Percentiles rank a stretch among this genome's conserved stretches.
These are phyloP conservation scores for Stenchaetothrips biformis DNA, from an alignment of 2,888 invertebrate genomes.

Conservation along the genomic window DNA sequence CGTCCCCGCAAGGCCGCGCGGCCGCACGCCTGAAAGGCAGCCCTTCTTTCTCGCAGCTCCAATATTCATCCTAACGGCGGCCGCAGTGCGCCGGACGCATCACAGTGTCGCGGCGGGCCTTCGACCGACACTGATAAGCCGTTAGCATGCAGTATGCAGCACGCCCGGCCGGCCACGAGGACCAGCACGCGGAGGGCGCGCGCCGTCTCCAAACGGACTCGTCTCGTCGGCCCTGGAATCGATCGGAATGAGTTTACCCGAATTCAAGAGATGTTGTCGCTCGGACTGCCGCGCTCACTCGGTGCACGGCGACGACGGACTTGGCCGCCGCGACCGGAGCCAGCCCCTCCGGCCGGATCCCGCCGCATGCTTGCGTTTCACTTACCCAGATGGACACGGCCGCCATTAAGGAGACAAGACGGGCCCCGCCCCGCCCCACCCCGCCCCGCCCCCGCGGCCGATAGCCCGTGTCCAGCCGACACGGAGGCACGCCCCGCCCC, in stretches of 20 bases:
- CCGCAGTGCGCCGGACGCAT: neutral
- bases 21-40: neutral
- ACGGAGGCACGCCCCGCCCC: neutral
- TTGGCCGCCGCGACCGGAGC: too few relatives aligned
- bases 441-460: neutral
- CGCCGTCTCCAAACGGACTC: too few relatives aligned
- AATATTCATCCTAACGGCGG: constrained; percentile 5
- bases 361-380: neutral
- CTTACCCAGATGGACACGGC: neutral
- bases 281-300: too few relatives aligned
- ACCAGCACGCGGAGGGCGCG: neutral
- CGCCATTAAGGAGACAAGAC: neutral
- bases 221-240: too few relatives aligned
- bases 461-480: neutral
- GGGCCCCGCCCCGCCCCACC: neutral
- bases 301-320: too few relatives aligned
- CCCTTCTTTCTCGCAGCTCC: neutral
- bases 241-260: too few relatives aligned
- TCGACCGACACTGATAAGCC: neutral
- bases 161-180: neutral
- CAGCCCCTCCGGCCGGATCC: too few relatives aligned
- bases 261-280: too few relatives aligned
- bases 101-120: neutral
- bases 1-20: neutral
- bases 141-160: too few relatives aligned